These are phyloP conservation scores for Drosophila koepferae DNA, from an alignment of 2,888 invertebrate genomes.

Conservation along the genomic window DNA sequence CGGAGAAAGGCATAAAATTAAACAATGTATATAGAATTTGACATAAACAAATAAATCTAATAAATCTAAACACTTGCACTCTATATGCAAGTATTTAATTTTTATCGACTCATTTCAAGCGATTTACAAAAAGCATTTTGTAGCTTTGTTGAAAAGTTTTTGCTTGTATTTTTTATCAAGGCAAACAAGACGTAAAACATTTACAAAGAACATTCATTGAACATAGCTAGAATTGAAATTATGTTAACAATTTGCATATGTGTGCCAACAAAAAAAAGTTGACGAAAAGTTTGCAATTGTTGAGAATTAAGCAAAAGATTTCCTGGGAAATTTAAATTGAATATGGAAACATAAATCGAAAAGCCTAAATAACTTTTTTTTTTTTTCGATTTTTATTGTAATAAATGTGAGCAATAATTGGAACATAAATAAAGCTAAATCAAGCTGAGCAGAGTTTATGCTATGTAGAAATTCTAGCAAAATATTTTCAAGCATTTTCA, in stretches of 20 bases:
- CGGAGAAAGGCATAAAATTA: conserved; percentile 19
- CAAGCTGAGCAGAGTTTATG: not conserved
- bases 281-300: not conserved
- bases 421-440: not conserved
- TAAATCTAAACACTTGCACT: not conserved
- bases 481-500: too few relatives aligned
- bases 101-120: conserved; percentile 14
- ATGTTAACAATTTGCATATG: not conserved
- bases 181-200: not conserved
- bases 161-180: not conserved
- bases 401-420: not conserved
- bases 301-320: not conserved
- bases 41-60: not conserved
- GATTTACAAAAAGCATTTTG: conserved; percentile 26
- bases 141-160: conserved; percentile 4
- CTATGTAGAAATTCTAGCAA: too few relatives aligned
- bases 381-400: not conserved
- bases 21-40: conserved; percentile 7
- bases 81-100: not conserved
- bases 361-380: not conserved
- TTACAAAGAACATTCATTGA: not conserved
- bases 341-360: not conserved
- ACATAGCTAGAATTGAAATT: not conserved
- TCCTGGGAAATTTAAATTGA: not conserved
- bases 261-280: not conserved